Base-by-base conservation (phyloP, 2,888 invertebrate genomes). In the Pyrocoelia pectoralis region DNA sequence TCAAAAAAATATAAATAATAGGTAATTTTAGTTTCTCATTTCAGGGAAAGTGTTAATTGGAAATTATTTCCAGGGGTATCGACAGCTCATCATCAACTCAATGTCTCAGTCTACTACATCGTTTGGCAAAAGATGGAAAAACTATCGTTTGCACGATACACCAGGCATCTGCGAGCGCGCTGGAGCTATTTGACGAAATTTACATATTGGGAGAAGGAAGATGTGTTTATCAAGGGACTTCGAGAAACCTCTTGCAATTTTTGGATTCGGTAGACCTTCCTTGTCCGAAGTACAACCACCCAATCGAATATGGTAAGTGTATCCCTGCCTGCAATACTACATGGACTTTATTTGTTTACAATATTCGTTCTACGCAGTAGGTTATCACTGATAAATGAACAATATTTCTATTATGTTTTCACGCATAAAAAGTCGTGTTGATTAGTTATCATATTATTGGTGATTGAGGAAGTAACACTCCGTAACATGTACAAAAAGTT, bases 121-220 rank as follows among this genome's bases (percentile, higher is more conserved):
- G 86, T 2, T 80, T 97, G 61, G 93, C 96, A 0, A 83, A 85
- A n/a, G 89, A 88, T 72, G 97, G 97, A 0, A 86, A 95, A 38
- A 97, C 96, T 1, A 91, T 98, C 59, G 88, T 98, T 38, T 97
- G 97, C 79, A 97, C 97, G 5, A 95, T 98, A 65, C 97, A 98
- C 82, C 98, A 98, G 78, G 97, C 98, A 0, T 91, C 94, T 41
- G 95, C 97, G 0, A 89, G 92, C 14, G 84, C 97, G 43, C 97
- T 95, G 81, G 89, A 93, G 74, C 87, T 94, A 82, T 97, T 98
- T 79, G 94, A 97, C 77, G 88, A 94, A 85, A 89, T 95, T 19
- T 97, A 96, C 80, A 89, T 97, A 54, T 80, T 98, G 61, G 90
- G 94, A 0, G 89, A 89, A 41, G 98, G 98, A 5, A 85, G 87